Base-by-base conservation (phyloP, 1,140 invertebrate species). In the Dufourea novaeangliae region DNA sequence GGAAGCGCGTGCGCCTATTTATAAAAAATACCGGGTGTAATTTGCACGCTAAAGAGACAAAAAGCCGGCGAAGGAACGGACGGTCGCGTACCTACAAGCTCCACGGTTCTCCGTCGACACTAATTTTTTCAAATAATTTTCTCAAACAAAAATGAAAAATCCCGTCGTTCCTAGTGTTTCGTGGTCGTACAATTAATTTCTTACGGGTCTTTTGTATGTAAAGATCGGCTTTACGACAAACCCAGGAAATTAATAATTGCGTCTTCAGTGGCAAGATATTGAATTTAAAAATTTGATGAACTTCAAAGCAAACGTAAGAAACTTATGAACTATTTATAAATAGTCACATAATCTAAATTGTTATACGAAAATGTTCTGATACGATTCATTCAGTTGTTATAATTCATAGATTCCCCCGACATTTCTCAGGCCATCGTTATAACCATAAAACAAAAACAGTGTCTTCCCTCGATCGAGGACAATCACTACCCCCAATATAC, bases 31-130 rank as follows among this genome's bases (percentile, higher is more conserved):
- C 54, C 63, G 52, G 25, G 62, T 72, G 75, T 73, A 82, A 83
- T 83, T 83, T 82, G 63, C 80, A 82, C 80, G 37, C 46, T 69
- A 82, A 82, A 83, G 68, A 64, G 63, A 78, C 81, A 81, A 78
- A n/a, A 82, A 82, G 59, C 46, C 54, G 67, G 25, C 25, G 67
- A 44, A 68, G 59, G 63, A 67, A 34, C n/a, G 17, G 14, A 17
- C 8, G 14, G 25, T 27, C 6, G 20, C 14, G n/a, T n/a, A 22
- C 1, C 7, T 50, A 22, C 20, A 50, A n/a, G 69, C 17, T 29
- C 39, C 25, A 1, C 10, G 22, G 32, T 7, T 11, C 32, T 22
- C 17, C 29, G 37, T 32, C 39, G 34, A 25, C 37, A 14, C 27
- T 46, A 75, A 59, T 69, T 29, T 10, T n/a, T n/a, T 3, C 37